Base-by-base conservation (phyloP, 2,797 vertebrate species). In the Dipus sagitta region DNA sequence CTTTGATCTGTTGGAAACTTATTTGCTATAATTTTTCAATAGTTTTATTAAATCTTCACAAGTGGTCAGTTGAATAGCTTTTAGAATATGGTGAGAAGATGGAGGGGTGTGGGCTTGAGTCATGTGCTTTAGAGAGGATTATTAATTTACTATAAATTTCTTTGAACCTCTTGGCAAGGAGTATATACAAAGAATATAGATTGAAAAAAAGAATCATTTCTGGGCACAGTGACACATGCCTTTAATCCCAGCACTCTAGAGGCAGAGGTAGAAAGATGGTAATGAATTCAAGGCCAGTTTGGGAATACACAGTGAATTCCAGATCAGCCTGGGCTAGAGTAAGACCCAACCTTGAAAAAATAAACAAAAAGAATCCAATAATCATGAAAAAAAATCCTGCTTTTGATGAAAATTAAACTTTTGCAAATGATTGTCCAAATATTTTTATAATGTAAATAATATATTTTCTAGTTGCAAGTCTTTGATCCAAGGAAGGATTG, bases 81-180 rank as follows among this genome's bases (percentile, higher is more conserved):
- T 96, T 60, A 77, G 62, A 85, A 89, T 86, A 82, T 38, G n/a
- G 60, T 79, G 13, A 67, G 65, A 18, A 23, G 26, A 87, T 38
- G 30, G 11, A 80, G 13, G 52, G 38, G 24, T 28, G 5, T 68
- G 42, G 2, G 1, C 34, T 65, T n/a, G 12, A 96, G 42, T 18
- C 21, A 34, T 89, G 26, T 47, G 54, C 64, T 87, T 79, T 90
- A 74, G 74, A 94, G 23, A 90, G 42, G 52, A 67, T 86, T 88
- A 17, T 47, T 80, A 84, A 26, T 70, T 47, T 84, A n/a, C 42
- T n/a, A 72, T 82, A 71, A 42, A 88, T 76, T 86, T 84, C 38
- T 92, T 93, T 90, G 54, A 76, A 93, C 84, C 70, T 87, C 65
- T 71, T 91, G 58, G 52, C 32, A 85, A 91, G 47, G 92, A 71